These are phyloP conservation scores for Salvelinus sp. DNA, from an alignment of 2,113 vertebrate genomes.

Conservation along the genomic window DNA sequence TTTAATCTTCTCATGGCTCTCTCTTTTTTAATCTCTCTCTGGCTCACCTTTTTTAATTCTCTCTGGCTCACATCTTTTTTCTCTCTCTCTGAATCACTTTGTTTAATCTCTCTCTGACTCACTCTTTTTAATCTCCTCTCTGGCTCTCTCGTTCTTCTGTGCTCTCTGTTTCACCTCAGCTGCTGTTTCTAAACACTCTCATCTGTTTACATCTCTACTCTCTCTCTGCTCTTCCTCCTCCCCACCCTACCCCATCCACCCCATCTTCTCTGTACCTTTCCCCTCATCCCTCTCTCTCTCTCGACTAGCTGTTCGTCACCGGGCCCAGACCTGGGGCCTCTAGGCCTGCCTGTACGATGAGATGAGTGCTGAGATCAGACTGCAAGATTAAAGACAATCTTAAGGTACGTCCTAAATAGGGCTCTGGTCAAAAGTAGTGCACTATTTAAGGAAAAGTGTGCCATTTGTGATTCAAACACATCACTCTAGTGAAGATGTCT, in stretches of 20 bases:
- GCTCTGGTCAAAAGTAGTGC: background rate
- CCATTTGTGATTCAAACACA: background rate
- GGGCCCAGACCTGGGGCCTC: too few species aligned
- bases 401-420: background rate
- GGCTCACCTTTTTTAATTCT: too few species aligned
- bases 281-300: constrained; percentile 5
- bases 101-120: background rate
- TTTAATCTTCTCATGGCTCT: too few species aligned
- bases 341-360: background rate
- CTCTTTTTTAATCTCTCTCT: too few species aligned
- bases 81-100: too few species aligned
- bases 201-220: background rate
- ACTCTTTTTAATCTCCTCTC: background rate
- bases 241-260: background rate
- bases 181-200: background rate
- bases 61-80: too few species aligned
- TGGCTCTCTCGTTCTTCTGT: background rate
- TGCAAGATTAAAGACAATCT: constrained; percentile 41
- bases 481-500: constrained; percentile 17
- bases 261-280: background rate
- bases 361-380: constrained; percentile 9
- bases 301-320: constrained; percentile 1
- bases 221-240: constrained; percentile 33
- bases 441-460: too few species aligned
- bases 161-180: constrained; percentile 25